phyloP scores from a whole-genome alignment of 2,797 vertebrate genomes.

The Botia almorhae region DNA sequence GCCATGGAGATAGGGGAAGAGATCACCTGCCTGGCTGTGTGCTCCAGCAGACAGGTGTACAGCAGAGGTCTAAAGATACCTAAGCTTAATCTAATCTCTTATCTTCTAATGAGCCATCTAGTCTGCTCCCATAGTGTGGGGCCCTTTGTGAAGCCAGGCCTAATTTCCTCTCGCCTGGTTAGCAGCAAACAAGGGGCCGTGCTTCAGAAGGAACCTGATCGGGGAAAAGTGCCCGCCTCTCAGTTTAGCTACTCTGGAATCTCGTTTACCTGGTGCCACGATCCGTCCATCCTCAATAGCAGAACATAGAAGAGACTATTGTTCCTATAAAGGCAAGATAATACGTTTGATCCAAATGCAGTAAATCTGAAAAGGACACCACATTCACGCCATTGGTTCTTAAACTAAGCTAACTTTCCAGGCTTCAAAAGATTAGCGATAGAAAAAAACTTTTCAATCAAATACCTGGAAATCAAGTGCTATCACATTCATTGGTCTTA shows the following conservation, averaged over 20 bases:
- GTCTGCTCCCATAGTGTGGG: constrained; percentile 62
- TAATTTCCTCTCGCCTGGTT: constrained; percentile 79
- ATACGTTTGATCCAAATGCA: constrained; percentile 64
- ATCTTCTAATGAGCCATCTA: constrained; percentile 80
- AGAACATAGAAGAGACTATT: constrained; percentile 67
- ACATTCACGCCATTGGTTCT: constrained; percentile 60
- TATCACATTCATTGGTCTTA: not conserved
- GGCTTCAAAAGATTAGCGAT: constrained; percentile 67
- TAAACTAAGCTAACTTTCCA: constrained; percentile 62
- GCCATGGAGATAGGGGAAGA: constrained; percentile 10
- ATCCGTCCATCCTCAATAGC: constrained; percentile 40
- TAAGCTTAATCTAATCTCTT: constrained; percentile 76
- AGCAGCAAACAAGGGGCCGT: constrained; percentile 68
- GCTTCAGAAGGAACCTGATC: constrained; percentile 71
- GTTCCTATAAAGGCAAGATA: constrained; percentile 57
- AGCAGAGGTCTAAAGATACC: constrained; percentile 64
- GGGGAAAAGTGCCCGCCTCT: constrained; percentile 51
- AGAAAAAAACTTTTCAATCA: constrained; percentile 48
- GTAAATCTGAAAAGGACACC: constrained; percentile 48
- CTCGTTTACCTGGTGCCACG: constrained; percentile 56
- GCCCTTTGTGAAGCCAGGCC: constrained; percentile 70
- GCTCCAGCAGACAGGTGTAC: constrained; percentile 68
- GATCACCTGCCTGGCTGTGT: too few species aligned
- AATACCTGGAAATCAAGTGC: constrained; percentile 48
- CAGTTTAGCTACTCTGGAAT: constrained; percentile 43